Evolutionary conservation across 1,140 invertebrate genomes (phyloP), one percentile per base, ranked within the genome.

Genomic region (Copidosoma floridanum): DNA sequence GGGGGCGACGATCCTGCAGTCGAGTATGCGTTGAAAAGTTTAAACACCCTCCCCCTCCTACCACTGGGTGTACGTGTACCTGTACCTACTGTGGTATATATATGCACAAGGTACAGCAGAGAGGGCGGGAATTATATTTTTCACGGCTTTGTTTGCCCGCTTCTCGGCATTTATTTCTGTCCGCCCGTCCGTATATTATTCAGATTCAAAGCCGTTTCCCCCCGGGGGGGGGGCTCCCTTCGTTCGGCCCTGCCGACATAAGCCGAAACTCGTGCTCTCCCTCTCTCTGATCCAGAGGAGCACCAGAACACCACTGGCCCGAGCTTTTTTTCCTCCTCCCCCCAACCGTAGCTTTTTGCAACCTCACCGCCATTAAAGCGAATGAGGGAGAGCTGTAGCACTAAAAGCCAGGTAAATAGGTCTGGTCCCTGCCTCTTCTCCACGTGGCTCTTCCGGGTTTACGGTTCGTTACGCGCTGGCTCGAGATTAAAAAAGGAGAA

Each of bases 401-500:
- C 41, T 21, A 32, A 61, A 32, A 23, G 48, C 35, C 10, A 54
- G 32, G 32, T 61, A 48, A 54, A 61, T 61, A 48, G 40, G 43
- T 43, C 32, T 3, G 16, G 6, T n/a, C n/a, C n/a, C n/a, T n/a
- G n/a, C n/a, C n/a, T n/a, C n/a, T n/a, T n/a, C n/a, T n/a, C 41
- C 0, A 1, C 20, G 32, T 2, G 40, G 6, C 20, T 51, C 41
- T 38, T 32, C 10, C 3, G 11, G 35, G 43, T 40, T 18, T 47
- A 50, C 58, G 43, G 29, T 51, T 60, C 48, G 47, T 43, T 54
- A 44, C n/a, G 41, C 6, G 29, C 29, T 4, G 38, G 7, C 14
- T 24, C 37, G 27, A 44, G 60, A 62, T 62, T 57, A 57, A 62
- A 62, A 62, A 32, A 32, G 29, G 6, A 32, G 29, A 57, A 21